Evolutionary conservation across 2,113 vertebrate species (phyloP).

Genomic region (Oryzias celebensis): DNA sequence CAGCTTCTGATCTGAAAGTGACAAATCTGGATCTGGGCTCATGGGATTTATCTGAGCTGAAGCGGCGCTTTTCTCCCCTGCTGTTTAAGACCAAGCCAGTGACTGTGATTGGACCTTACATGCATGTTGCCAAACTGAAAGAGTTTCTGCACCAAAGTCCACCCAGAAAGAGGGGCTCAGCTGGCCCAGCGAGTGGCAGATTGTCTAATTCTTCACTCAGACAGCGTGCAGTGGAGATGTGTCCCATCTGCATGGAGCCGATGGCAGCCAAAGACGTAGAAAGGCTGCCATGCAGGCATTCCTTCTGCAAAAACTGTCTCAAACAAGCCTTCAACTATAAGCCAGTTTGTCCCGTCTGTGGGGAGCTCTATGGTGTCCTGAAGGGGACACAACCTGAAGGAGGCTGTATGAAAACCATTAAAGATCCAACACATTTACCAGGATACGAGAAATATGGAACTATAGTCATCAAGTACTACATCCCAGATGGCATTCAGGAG

Average conservation of each 20-base stretch:
- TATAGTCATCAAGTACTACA: slow-evolving; percentile 64
- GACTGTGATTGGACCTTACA: slow-evolving; percentile 48
- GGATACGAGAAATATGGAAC: slow-evolving; percentile 66
- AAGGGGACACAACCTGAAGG: slow-evolving; percentile 71
- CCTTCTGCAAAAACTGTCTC: slow-evolving; percentile 72
- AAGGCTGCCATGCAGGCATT: slow-evolving; percentile 70
- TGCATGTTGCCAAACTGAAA: slow-evolving; percentile 37
- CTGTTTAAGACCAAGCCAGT: slow-evolving; percentile 9
- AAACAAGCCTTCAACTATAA: slow-evolving; percentile 67
- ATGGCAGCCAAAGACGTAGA: slow-evolving; percentile 35
- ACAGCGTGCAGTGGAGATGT: slow-evolving; percentile 41
- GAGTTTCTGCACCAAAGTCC: slow-evolving; percentile 7
- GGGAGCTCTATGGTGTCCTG: slow-evolving; percentile 64
- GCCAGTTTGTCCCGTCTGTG: slow-evolving; percentile 75
- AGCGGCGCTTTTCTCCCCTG: slow-evolving; percentile 55
- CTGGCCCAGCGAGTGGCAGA: neutral
- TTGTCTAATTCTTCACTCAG: neutral
- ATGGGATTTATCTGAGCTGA: neutral
- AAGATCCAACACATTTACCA: slow-evolving; percentile 15
- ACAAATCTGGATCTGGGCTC: neutral
- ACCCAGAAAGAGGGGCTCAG: neutral
- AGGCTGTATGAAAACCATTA: slow-evolving; percentile 51
- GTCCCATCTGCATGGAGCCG: slow-evolving; percentile 75
- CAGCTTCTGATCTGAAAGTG: slow-evolving; percentile 56
- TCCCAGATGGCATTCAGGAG: slow-evolving; percentile 71